A percentile compares a stretch with the other conserved stretches of the same genome.
Evolutionary conservation across 2,888 invertebrate genomes (phyloP).

Genomic region (Eupithecia tripunctaria): DNA sequence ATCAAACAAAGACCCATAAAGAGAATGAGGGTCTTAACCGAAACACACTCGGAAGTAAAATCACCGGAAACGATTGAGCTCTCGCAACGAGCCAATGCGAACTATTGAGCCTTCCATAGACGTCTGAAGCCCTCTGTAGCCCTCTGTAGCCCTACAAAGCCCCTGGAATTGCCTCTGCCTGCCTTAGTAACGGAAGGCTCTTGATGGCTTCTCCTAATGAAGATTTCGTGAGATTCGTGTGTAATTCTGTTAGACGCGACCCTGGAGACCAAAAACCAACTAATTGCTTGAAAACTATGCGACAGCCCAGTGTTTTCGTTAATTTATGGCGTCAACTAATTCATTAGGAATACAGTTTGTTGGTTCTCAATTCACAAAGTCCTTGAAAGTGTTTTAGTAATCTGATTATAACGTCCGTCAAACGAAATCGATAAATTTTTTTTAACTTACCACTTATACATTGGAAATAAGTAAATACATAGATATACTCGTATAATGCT

Average conservation of each 20-base stretch:
- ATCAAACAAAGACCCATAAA: neutral
- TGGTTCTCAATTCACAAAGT: too few relatives aligned
- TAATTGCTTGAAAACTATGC: neutral
- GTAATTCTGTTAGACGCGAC: neutral
- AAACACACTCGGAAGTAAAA: conserved; percentile 22
- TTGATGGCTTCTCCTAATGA: conserved; percentile 14
- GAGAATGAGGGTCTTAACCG: conserved; percentile 6
- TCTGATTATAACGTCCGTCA: too few relatives aligned
- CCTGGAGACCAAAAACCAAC: neutral
- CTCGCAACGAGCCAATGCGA: conserved; percentile 1
- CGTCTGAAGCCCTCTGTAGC: conserved; percentile 15
- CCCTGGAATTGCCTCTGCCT: conserved; percentile 12
- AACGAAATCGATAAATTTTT: too few relatives aligned
- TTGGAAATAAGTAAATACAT: neutral
- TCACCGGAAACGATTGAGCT: conserved; percentile 30
- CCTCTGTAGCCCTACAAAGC: conserved; percentile 25
- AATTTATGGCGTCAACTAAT: neutral
- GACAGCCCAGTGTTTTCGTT: neutral
- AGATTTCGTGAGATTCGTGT: conserved; percentile 12
- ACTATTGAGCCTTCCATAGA: conserved; percentile 21
- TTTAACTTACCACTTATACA: too few relatives aligned
- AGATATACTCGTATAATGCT: too few relatives aligned
- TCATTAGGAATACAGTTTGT: too few relatives aligned
- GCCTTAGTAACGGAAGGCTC: conserved; percentile 8
- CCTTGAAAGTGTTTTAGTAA: too few relatives aligned